Percentiles rank a stretch among this genome's conserved stretches.
Conservation (phyloP, 2,113 vertebrate genomes). For the Orientallactaga bullata region DNA sequence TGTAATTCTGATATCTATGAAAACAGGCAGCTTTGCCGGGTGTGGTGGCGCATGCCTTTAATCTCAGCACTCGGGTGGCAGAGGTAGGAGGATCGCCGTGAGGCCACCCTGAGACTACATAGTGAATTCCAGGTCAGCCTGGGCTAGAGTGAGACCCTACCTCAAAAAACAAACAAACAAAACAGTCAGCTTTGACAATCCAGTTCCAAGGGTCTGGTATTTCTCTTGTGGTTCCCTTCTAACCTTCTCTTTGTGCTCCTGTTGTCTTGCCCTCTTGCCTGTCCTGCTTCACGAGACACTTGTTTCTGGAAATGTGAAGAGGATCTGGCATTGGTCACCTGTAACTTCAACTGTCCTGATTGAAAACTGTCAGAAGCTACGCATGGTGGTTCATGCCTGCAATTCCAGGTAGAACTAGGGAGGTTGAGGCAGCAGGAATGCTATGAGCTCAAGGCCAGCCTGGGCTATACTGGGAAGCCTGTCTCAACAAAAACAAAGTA, state of each 20-base stretch:
- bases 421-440: neutral
- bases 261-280: neutral
- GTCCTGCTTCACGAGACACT: neutral
- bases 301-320: neutral
- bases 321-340: neutral
- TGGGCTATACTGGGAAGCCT: neutral
- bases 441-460: neutral
- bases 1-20: neutral
- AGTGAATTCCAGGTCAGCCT: too few species aligned
- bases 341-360: neutral
- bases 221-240: neutral
- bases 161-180: too few species aligned
- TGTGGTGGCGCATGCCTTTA: too few species aligned
- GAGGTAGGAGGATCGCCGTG: too few species aligned
- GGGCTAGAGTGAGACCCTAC: too few species aligned
- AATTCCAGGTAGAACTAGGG: neutral
- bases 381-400: neutral
- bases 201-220: neutral
- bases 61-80: too few species aligned
- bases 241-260: neutral
- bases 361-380: neutral
- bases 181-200: neutral
- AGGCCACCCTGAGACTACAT: too few species aligned
- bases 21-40: neutral
- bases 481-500: neutral